These are phyloP conservation scores for Gavia stellata DNA, from an alignment of 2,113 vertebrate genomes.

Conservation along the genomic window DNA sequence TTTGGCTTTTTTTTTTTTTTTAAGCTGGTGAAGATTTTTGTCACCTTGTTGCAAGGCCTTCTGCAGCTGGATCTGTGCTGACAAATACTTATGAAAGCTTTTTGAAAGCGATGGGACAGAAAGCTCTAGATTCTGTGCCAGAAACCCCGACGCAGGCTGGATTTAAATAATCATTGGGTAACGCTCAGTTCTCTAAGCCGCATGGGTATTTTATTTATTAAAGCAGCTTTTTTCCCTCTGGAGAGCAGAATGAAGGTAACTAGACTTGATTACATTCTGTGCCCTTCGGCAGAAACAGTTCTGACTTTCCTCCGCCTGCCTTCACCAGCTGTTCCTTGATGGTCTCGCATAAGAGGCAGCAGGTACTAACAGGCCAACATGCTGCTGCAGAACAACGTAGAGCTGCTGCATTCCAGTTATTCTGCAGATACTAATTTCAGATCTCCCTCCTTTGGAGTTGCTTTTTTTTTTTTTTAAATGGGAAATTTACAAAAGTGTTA, in stretches of 20 bases:
- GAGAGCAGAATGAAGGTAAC: not conserved
- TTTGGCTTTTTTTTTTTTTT: not conserved
- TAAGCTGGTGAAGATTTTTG: not conserved
- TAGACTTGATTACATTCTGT: not conserved
- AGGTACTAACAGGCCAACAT: not conserved
- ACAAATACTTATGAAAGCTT: not conserved
- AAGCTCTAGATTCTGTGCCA: not conserved
- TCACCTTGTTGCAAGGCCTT: not conserved
- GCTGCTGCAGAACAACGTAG: not conserved
- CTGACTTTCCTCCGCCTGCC: not conserved
- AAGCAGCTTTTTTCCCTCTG: not conserved
- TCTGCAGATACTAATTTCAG: not conserved
- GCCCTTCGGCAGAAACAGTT: not conserved
- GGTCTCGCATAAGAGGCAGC: not conserved
- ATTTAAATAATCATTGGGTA: conserved; percentile 5
- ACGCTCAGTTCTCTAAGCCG: not conserved
- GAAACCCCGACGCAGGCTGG: not conserved
- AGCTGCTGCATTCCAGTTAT: not conserved
- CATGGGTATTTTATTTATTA: conserved; percentile 5
- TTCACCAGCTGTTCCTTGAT: not conserved
- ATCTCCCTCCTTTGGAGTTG: not conserved
- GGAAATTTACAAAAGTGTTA: not conserved
- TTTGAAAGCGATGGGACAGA: not conserved
- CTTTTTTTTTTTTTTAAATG: not conserved
- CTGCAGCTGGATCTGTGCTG: not conserved